These are phyloP conservation scores for Lycocorax pyrrhopterus DNA, from an alignment of 2,113 vertebrate species.

Conservation along the genomic window DNA sequence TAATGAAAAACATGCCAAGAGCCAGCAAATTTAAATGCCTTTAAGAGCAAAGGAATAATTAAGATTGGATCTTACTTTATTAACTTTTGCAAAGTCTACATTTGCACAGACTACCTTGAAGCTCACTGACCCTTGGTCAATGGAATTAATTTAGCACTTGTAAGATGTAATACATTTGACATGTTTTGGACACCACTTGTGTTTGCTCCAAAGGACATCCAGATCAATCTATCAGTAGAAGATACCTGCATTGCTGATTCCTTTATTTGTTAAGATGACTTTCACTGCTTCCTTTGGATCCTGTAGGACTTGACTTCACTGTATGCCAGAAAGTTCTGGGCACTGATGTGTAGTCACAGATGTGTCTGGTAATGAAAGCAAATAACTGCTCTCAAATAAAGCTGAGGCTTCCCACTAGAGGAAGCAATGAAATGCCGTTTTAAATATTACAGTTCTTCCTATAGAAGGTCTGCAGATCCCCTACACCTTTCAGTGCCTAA, in stretches of 20 bases:
- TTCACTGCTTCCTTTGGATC: neutral
- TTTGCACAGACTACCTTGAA: neutral
- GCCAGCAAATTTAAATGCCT: neutral
- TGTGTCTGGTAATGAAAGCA: neutral
- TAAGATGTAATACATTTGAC: neutral
- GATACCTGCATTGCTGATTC: neutral
- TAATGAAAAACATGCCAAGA: neutral
- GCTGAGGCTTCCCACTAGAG: neutral
- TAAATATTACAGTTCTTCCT: neutral
- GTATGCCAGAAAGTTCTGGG: neutral
- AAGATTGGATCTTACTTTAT: neutral
- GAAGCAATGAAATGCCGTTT: neutral
- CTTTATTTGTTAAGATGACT: neutral
- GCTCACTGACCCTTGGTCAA: neutral
- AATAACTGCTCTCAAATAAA: neutral
- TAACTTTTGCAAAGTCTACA: neutral
- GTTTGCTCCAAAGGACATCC: neutral
- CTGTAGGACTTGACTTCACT: neutral
- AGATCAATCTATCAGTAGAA: neutral
- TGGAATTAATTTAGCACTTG: neutral
- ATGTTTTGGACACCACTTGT: neutral
- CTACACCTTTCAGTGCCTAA: neutral
- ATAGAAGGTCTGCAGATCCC: neutral
- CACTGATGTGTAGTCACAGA: neutral
- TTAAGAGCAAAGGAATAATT: neutral